These are phyloP conservation scores for Ephydatia muelleri DNA, from an alignment of 37 sponge, comb jelly and placozoan species.

Conservation along the genomic window DNA sequence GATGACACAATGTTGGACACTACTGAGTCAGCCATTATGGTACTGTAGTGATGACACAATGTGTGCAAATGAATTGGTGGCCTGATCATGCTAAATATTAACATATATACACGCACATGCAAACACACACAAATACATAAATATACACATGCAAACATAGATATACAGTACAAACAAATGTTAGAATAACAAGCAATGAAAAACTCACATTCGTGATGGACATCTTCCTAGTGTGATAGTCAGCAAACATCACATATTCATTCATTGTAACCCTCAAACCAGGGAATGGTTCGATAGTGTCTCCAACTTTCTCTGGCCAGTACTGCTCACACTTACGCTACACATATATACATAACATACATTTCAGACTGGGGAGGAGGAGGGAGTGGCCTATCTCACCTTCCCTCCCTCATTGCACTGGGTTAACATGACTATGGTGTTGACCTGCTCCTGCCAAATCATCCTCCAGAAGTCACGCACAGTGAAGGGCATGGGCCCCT, in stretches of 20 bases:
- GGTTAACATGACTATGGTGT: conserved; percentile 74
- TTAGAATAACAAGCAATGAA: too few species aligned
- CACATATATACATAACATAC: background rate
- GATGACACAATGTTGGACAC: too few species aligned
- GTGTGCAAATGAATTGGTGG: too few species aligned
- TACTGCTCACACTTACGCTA: conserved; percentile 90
- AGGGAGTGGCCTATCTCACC: conserved; percentile 28
- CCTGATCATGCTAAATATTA: too few species aligned
- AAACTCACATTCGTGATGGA: conserved; percentile 49
- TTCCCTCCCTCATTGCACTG: conserved; percentile 60
- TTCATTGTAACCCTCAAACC: conserved; percentile 35
- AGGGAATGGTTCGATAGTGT: conserved; percentile 7
- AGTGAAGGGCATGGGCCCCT: conserved; percentile 66
- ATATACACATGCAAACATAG: too few species aligned
- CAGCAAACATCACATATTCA: conserved; percentile 58
- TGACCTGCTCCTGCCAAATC: conserved; percentile 65
- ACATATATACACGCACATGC: too few species aligned
- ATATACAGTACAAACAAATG: too few species aligned
- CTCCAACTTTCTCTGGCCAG: conserved; percentile 81
- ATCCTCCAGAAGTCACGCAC: conserved; percentile 79
- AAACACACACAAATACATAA: too few species aligned
- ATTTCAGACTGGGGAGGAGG: background rate
- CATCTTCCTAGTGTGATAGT: conserved; percentile 70
- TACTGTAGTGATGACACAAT: too few species aligned
- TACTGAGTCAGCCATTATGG: too few species aligned